Evolutionary conservation across 2,888 invertebrate species (phyloP), one percentile per base, ranked within the genome.

Genomic region (Amitus sp.): DNA sequence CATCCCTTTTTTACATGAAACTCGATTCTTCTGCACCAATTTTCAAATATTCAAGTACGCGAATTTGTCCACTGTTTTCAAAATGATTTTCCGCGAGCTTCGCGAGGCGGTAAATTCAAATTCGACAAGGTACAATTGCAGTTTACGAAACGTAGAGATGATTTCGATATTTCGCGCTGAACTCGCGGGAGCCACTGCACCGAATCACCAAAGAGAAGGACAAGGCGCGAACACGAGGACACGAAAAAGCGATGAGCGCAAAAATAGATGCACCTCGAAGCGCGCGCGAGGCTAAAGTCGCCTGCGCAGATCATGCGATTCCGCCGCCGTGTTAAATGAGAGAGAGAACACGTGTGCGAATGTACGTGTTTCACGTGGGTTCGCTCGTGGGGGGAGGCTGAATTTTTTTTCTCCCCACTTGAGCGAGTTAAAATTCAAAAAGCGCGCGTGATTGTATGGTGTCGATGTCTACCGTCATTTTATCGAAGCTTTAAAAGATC

Each of bases 221-320:
- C 49, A 45, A 59, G 52, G 52, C 51, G 57, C 60, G 56, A 53
- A 54, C 59, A 62, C 64, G 66, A 62, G 62, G 66, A 60, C 63
- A 60, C 62, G 62, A 62, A 50, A 64, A 64, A 64, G 61, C 60
- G 64, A 62, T 28, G 64, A 62, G 62, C 66, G 59, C 64, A 64
- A 67, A 64, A 67, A 67, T 67, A 67, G 60, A 62, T 60, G 55
- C 62, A 66, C 65, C 59, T 53, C 33, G 28, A 27, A 9, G 5
- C 53, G 46, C 52, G 60, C 53, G 59, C 53, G 53, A 18, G 46
- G 59, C 47, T 33, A 46, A n/a, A n/a, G 52, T 56, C 62, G 62
- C 62, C 56, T 66, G 61, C 64, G 66, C 62, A 64, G 43, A 47
- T 50, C 58, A 58, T 52, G 49, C 50, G 47, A 53, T 30, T 42